Base-by-base conservation (phyloP, 30 jellyfish, hydroid and myxozoan genomes). In the Hydractinia echinata region DNA sequence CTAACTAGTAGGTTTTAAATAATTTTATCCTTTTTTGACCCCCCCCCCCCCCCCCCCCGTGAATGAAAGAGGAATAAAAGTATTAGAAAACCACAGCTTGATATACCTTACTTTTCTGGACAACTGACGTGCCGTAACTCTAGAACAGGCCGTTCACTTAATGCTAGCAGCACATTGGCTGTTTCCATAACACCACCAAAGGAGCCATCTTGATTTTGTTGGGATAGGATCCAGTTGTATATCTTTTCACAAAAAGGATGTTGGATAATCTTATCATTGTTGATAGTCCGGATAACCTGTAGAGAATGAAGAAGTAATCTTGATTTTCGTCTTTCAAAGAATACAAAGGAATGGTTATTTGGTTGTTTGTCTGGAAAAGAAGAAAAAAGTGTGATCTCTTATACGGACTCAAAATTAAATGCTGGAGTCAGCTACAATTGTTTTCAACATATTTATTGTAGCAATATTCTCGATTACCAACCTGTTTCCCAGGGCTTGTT, bases 151-250 rank as follows among this genome's bases (percentile, higher is more conserved):
- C 39, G 74, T 64, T 13, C 74, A 64, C 39, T 64, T 51, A 64
- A 64, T 6, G 74, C 74, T 64, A 64, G 39, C 74, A 64, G 74
- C 74, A 13, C 74, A 64, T 64, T 7, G 9, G 19, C 39, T n/a
- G 74, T 64, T 64, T 44, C 39, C 74, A 64, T 64, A 51, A 13
- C 74, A 64, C 39, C 10, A 51, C 74, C 74, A 6, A 64, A 64
- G 51, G 74, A 64, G 39, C 74, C 74, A 64, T 13, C 19, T 16
- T 44, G 51, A 7, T 44, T n/a, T 64, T 6, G 74, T 13, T 64
- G 19, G 7, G 10, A 7, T 51, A 64, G 3, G 16, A 64, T 6
- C 16, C n/a, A 6, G 9, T 64, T 13, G 74, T 64, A 64, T 13
- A 64, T 6, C 8, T 64, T 6, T 6, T 51, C 19, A 64, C 74